These are phyloP conservation scores for Neotragus pygmaeus DNA, from an alignment of 2,113 vertebrate genomes.

Conservation along the genomic window DNA sequence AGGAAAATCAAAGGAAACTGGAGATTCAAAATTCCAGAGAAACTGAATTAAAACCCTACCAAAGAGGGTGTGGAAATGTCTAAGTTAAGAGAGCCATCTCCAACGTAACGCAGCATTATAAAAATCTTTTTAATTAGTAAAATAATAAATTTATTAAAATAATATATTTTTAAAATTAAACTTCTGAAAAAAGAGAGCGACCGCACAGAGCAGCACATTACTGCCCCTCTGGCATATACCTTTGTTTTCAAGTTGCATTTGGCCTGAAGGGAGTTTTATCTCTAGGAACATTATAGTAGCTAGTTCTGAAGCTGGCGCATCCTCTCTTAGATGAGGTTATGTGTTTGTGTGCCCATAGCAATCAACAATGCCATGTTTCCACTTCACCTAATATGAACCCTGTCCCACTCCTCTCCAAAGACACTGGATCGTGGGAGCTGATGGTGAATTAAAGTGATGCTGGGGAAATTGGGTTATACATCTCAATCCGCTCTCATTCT, in stretches of 20 bases:
- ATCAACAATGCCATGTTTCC: conserved; percentile 58
- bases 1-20: conserved; percentile 17
- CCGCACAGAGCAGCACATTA: conserved; percentile 56
- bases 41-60: conserved; percentile 64
- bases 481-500: neutral
- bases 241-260: conserved; percentile 51
- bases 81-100: conserved; percentile 46
- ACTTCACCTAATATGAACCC: neutral
- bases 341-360: conserved; percentile 63
- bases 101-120: neutral
- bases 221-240: conserved; percentile 42
- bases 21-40: conserved; percentile 40
- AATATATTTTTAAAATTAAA: neutral
- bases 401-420: neutral
- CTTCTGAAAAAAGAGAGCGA: neutral
- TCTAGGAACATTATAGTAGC: conserved; percentile 42
- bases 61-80: conserved; percentile 51
- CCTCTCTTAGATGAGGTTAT: conserved; percentile 53
- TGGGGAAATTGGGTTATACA: neutral
- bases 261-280: conserved; percentile 31
- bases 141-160: neutral
- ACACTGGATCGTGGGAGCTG: neutral
- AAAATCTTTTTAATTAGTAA: neutral
- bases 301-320: conserved; percentile 65
- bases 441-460: neutral